A percentile compares a stretch with the other conserved stretches of the same genome.
Evolutionary conservation across 2,797 vertebrate species (phyloP).

Genomic region (Platalea minor): DNA sequence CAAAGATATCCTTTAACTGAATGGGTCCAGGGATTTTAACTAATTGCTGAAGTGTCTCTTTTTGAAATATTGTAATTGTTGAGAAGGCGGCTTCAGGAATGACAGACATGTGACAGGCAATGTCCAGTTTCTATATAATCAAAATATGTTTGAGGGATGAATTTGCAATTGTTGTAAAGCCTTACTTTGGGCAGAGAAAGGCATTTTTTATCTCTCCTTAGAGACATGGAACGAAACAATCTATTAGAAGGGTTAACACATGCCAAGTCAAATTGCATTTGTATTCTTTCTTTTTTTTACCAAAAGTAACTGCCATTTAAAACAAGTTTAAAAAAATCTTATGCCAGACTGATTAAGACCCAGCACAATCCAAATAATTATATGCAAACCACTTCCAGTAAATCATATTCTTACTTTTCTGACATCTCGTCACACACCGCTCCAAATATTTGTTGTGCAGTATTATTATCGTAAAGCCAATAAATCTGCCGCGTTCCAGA

Average conservation of each 20-base stretch:
- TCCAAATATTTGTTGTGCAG: accelerated
- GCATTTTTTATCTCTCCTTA: not conserved
- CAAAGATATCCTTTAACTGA: not conserved
- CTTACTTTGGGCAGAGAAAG: not conserved
- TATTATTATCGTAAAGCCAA: not conserved
- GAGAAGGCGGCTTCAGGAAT: not conserved
- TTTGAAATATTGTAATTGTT: not conserved
- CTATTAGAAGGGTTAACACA: not conserved
- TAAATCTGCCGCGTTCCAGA: accelerated
- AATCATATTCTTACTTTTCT: not conserved
- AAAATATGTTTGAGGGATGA: not conserved
- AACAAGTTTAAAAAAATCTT: not conserved
- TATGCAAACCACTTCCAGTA: not conserved
- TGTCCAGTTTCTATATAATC: not conserved
- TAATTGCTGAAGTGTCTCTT: not conserved
- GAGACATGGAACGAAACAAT: not conserved
- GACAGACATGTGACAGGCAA: not conserved
- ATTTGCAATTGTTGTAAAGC: not conserved
- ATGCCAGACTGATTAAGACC: not conserved
- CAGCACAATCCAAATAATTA: not conserved
- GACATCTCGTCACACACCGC: accelerated
- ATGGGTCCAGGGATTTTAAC: not conserved
- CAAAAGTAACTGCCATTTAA: not conserved
- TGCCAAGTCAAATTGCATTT: not conserved
- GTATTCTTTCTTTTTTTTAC: not conserved